Conservation (phyloP, 2,888 invertebrate species). For the Oligia latruncula region DNA sequence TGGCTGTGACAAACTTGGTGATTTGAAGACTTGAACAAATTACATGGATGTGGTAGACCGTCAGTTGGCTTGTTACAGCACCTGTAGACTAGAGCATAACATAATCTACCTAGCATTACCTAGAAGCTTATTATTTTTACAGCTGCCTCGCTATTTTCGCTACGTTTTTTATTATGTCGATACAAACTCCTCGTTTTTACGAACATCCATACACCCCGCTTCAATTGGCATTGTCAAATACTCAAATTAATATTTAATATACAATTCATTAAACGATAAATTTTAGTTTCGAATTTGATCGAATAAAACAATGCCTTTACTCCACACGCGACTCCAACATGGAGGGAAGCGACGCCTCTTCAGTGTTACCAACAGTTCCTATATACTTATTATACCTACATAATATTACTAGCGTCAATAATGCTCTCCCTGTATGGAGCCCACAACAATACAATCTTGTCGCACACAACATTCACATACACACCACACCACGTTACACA, state of each 20-base stretch:
- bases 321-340: constrained; percentile 33
- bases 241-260: constrained; percentile 42
- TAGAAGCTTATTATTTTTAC: constrained; percentile 81
- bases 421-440: constrained; percentile 7
- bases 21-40: constrained; percentile 51
- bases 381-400: constrained; percentile 6
- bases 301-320: constrained; percentile 60
- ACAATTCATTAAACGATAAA: constrained; percentile 45
- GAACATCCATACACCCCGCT: constrained; percentile 43
- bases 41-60: constrained; percentile 68
- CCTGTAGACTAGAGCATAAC: constrained; percentile 86
- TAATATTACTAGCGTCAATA: constrained; percentile 12
- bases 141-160: constrained; percentile 75
- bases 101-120: constrained; percentile 81
- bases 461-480: constrained; percentile 36
- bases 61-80: constrained; percentile 79
- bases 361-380: constrained; percentile 21
- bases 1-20: constrained; percentile 70
- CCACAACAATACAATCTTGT: constrained; percentile 30
- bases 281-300: constrained; percentile 58
- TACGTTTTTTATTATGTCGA: constrained; percentile 61
- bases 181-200: constrained; percentile 56
- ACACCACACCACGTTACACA: constrained; percentile 30
- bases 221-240: constrained; percentile 36
- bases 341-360: constrained; percentile 13